These are phyloP conservation scores for Rhipidura dahli DNA, from an alignment of 2,113 vertebrate species.

Conservation along the genomic window DNA sequence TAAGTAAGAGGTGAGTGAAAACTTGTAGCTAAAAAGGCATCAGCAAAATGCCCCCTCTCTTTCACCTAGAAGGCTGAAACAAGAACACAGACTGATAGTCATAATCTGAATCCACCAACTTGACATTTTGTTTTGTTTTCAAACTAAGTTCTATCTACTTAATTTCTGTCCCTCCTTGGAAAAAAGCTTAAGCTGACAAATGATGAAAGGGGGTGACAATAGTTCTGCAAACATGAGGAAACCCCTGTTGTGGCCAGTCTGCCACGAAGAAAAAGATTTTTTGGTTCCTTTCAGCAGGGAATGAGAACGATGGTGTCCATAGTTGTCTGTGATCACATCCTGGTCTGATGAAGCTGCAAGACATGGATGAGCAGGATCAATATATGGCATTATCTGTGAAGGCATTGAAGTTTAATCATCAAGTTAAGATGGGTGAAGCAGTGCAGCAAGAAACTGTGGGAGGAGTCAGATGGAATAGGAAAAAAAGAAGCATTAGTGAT, in stretches of 20 bases:
- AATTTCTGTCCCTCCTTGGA: neutral
- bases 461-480: neutral
- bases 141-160: neutral
- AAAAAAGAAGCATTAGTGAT: neutral
- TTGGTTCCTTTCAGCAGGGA: neutral
- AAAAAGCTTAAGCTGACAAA: neutral
- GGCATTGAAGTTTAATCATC: neutral
- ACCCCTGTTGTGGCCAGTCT: neutral
- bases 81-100: neutral
- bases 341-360: neutral
- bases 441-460: neutral
- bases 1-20: neutral
- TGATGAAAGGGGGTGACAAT: neutral
- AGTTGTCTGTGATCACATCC: neutral
- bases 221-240: neutral
- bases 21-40: neutral
- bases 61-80: neutral
- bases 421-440: neutral
- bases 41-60: neutral
- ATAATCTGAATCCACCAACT: neutral
- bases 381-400: neutral
- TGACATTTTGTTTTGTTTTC: neutral
- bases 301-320: neutral
- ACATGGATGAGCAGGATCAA: neutral
- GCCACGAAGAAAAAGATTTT: neutral